Base-by-base conservation (phyloP, 23 tunicate species). In the Trididemnum miniatum region DNA sequence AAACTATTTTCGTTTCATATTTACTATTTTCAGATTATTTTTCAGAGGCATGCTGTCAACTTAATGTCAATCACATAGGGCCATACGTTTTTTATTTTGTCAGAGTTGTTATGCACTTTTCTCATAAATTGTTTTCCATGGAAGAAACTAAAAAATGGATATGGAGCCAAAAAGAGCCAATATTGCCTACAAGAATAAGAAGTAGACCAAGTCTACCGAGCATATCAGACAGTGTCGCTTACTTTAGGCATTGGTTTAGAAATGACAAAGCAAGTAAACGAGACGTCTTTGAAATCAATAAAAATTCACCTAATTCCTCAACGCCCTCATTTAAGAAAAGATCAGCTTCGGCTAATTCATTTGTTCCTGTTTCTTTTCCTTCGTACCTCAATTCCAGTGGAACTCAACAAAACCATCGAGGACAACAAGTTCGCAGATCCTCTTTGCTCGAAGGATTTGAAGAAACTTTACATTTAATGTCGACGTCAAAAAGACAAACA, bases 361-460 rank as follows among this genome's bases (percentile, higher is more conserved):
- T 67, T 2, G 75, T 67, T 31, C 38, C 37, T 31, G 75, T 33
- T 24, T 20, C 75, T 12, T 67, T 67, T 33, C 75, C 75, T 4
- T 31, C 75, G 5, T 67, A 67, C 38, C 75, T 67, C 4, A 67
- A 67, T 38, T 31, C 75, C 20, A 24, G 7, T 31, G 38, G 75
- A 3, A 3, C n/a, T 7, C 75, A 67, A 2, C 18, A 12, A 31
- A 67, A 32, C 9, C 38, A 9, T n/a, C 2, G n/a, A 3, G 20
- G 2, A 7, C 75, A 67, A n/a, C 1, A 5, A 3, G 4, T 2
- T 20, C 31, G 79, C 31, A 63, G 67, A 18, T 85, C 89, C 20
- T 85, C 89, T 15, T 40, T 85, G 31, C 78, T 77, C 2, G 89
- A 77, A 39, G 81, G 89, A 5, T 49, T 65, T 30, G 83, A 85